Conservation (phyloP, 2,113 vertebrate species). For the Henicopernis longicauda region DNA sequence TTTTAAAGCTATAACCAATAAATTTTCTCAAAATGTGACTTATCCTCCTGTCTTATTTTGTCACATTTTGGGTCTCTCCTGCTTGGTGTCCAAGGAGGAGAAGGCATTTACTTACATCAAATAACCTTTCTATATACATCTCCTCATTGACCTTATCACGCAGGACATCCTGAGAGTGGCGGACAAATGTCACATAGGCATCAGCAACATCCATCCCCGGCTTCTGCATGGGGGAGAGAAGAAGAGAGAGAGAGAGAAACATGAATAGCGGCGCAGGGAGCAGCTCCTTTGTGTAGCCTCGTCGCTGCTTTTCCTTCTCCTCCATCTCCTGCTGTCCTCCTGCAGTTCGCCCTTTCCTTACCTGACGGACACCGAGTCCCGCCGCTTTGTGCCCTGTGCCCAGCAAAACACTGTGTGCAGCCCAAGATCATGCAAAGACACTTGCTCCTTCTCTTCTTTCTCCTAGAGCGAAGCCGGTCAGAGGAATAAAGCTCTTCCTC, state of each 20-base stretch:
- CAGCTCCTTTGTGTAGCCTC: neutral
- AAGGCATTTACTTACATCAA: conserved; percentile 99
- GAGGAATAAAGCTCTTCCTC: neutral
- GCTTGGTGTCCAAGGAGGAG: conserved; percentile 88
- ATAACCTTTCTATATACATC: conserved; percentile 99
- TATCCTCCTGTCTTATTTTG: conserved; percentile 99
- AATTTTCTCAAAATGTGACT: conserved; percentile 97
- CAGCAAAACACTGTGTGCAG: neutral
- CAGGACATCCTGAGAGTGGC: conserved; percentile 98
- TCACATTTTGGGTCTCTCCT: conserved; percentile 97
- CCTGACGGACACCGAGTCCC: neutral
- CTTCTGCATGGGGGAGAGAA: conserved; percentile 81
- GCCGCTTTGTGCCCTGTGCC: neutral
- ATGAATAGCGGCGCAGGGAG: neutral
- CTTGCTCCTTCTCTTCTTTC: neutral
- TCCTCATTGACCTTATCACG: conserved; percentile 99
- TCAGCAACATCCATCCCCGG: conserved; percentile 98
- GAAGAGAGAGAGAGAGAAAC: conserved; percentile 49
- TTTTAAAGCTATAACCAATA: conserved; percentile 63
- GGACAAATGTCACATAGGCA: conserved; percentile 96
- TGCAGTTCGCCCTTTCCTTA: neutral
- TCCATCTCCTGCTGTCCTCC: neutral
- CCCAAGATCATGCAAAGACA: neutral
- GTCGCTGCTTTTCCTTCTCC: neutral
- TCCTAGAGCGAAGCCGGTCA: neutral